Evolutionary conservation across 2,797 vertebrate species (phyloP), one percentile per base, ranked within the genome.

Genomic region (Notolepis coatsorum): DNA sequence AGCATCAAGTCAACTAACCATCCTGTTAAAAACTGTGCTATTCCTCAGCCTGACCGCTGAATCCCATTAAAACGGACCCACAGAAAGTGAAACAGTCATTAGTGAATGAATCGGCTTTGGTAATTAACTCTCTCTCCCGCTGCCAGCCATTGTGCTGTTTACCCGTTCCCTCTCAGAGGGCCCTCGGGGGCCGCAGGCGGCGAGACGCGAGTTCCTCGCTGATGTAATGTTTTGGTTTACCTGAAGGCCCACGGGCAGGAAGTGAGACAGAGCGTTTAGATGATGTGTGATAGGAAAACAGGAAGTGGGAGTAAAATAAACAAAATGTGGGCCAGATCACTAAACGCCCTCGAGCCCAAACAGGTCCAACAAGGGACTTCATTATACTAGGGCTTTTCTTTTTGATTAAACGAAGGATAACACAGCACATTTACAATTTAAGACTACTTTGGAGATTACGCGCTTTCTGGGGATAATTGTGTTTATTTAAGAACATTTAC

Each of bases 201-300:
- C 9, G 65, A 80, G 83, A 86, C 76, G 27, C 7, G 15, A 66
- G 70, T 71, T 75, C 62, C 73, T 43, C 61, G 2, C 45, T 88
- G 83, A 91, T 35, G 85, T 87, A 79, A 88, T 87, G 79, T 80
- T 86, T 87, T 85, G 79, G 71, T 88, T 87, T 88, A 88, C 88
- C 85, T 89, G 80, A 73, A 65, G 78, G 78, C 84, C 84, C 15
- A 67, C 46, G 65, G 85, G 82, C 84, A 85, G 88, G 83, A 90
- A 88, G 87, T 85, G 85, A 82, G 74, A 84, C 72, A 67, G 68
- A 65, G 74, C 68, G 39, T 73, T 84, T 80, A 83, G 72, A 82
- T 81, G 75, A 86, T 77, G 79, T 84, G 83, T 72, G 80, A 84
- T 77, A 75, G 72, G 77, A 88, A 88, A 91, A 91, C 83, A 90